Evolutionary conservation across 2,797 vertebrate genomes (phyloP).

Genomic region (Molossus molossus): DNA sequence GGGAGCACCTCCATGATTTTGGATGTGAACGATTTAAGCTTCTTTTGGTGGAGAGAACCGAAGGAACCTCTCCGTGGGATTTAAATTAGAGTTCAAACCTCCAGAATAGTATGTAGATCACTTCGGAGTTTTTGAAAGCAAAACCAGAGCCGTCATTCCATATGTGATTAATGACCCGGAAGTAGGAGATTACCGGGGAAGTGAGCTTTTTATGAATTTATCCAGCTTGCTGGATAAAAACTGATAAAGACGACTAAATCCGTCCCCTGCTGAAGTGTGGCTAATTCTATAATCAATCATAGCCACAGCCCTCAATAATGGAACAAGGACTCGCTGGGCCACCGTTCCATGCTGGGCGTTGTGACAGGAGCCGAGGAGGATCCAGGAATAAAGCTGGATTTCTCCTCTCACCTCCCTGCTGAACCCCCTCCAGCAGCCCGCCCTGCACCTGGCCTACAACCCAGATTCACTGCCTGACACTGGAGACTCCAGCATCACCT

Average conservation of each 20-base stretch:
- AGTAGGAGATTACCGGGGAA: conserved; percentile 65
- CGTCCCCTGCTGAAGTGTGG: conserved; percentile 25
- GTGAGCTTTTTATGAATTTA: conserved; percentile 60
- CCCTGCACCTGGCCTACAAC: background rate
- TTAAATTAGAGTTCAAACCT: conserved; percentile 32
- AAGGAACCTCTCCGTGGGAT: background rate
- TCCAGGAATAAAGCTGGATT: background rate
- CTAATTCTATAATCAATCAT: conserved; percentile 68
- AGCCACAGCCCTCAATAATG: conserved; percentile 34
- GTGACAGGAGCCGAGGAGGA: background rate
- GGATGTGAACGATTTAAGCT: background rate
- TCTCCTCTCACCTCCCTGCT: background rate
- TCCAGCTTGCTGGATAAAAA: conserved; percentile 63
- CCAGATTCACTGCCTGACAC: background rate
- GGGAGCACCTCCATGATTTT: background rate
- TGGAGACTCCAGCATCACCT: background rate
- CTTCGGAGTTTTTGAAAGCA: conserved; percentile 39
- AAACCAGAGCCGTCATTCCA: conserved; percentile 46
- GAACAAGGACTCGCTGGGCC: background rate
- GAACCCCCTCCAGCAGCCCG: background rate
- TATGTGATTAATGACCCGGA: conserved; percentile 65
- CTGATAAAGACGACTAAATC: conserved; percentile 54
- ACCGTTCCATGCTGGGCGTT: background rate
- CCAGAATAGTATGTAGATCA: conserved; percentile 15
- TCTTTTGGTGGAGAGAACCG: conserved; percentile 6